Evolutionary conservation across 2,797 vertebrate species (phyloP).

Genomic region (Rhinichthys osculus): DNA sequence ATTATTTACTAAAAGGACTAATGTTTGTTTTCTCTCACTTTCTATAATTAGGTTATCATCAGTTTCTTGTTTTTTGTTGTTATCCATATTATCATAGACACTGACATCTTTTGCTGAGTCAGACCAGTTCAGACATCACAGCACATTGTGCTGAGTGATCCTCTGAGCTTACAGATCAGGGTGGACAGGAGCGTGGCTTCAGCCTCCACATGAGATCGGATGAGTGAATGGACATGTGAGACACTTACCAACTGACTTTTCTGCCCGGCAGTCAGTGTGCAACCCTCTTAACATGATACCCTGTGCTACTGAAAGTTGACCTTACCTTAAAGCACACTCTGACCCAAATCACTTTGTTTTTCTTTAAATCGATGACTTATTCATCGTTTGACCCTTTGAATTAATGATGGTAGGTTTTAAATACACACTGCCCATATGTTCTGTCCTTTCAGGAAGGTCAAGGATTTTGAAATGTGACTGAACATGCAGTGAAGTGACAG

Average conservation of each 20-base stretch:
- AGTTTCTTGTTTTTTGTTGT: constrained; percentile 54
- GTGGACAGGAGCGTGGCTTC: not conserved
- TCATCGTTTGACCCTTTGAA: constrained; percentile 50
- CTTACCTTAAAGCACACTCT: constrained; percentile 29
- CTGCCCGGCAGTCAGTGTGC: constrained; percentile 18
- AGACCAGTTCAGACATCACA: constrained; percentile 9
- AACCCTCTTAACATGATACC: constrained; percentile 34
- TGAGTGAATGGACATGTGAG: constrained; percentile 20
- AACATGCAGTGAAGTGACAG: constrained; percentile 1
- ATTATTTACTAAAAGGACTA: not conserved
- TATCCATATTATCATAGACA: not conserved
- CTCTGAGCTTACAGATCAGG: constrained; percentile 19
- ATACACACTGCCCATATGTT: constrained; percentile 24
- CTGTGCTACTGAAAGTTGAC: constrained; percentile 45
- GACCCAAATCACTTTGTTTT: constrained; percentile 53
- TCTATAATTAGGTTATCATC: not conserved
- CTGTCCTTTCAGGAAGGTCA: constrained; percentile 25
- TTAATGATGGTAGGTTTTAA: constrained; percentile 38
- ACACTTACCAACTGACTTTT: not conserved
- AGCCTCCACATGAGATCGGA: constrained; percentile 33
- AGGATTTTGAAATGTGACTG: constrained; percentile 22
- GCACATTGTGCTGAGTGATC: constrained; percentile 2
- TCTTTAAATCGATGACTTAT: constrained; percentile 52
- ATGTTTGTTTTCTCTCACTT: not conserved
- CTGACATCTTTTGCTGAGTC: constrained; percentile 20